A percentile compares a stretch with the other conserved stretches of the same genome.
These are phyloP conservation scores for Dryocosmus kuriphilus DNA, from an alignment of 2,888 invertebrate species.

Conservation along the genomic window DNA sequence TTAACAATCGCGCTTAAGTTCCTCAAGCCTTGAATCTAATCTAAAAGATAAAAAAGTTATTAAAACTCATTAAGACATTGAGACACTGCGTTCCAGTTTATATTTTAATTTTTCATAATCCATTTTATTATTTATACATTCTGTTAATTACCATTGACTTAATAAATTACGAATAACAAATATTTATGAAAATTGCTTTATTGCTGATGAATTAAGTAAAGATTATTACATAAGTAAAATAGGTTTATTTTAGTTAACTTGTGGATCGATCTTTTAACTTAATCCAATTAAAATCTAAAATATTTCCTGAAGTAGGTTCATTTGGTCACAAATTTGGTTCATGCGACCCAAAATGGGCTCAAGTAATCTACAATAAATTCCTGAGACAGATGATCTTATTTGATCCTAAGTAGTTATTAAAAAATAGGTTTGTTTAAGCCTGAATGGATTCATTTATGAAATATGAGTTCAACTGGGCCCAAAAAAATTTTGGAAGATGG, in stretches of 20 bases:
- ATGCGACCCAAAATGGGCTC: no score
- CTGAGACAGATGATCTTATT: no score
- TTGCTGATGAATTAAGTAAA: neutral
- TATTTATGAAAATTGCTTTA: neutral
- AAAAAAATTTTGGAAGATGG: no score
- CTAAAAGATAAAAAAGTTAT: constrained; percentile 18
- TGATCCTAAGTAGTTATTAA: no score
- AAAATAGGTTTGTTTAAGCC: neutral
- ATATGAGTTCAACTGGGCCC: no score
- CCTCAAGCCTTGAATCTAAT: neutral
- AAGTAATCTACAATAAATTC: no score
- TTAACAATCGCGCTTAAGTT: constrained; percentile 10
- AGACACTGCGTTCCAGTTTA: neutral
- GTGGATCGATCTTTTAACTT: neutral
- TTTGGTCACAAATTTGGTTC: no score
- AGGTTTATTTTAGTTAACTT: no score
- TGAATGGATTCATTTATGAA: neutral
- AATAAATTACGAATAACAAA: neutral
- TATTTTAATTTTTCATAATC: neutral
- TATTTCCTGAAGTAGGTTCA: neutral
- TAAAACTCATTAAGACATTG: constrained; percentile 6
- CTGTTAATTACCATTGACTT: constrained; percentile 4
- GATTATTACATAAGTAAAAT: neutral
- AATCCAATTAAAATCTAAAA: neutral
- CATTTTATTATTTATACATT: neutral